Percentiles rank a stretch among this genome's conserved stretches.
These are phyloP conservation scores for Heterochromis multidens DNA, from an alignment of 2,113 vertebrate species.

Conservation along the genomic window DNA sequence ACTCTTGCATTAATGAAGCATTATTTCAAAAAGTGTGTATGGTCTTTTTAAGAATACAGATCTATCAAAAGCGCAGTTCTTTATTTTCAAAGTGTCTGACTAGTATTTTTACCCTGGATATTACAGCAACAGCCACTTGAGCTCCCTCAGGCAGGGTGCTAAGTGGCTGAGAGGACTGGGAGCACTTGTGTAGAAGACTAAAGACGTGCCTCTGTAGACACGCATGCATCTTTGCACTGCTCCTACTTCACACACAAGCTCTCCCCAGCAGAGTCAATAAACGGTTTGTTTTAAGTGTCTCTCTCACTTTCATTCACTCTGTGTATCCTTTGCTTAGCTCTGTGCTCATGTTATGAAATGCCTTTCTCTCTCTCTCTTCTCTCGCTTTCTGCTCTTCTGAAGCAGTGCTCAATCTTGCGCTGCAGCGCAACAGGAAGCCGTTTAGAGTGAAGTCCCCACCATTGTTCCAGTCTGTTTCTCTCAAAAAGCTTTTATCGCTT, in stretches of 20 bases:
- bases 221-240: constrained; percentile 46
- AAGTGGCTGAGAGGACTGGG: constrained; percentile 49
- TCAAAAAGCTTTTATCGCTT: constrained; percentile 64
- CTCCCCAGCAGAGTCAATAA: constrained; percentile 55
- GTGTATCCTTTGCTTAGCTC: constrained; percentile 30
- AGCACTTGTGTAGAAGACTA: constrained; percentile 43
- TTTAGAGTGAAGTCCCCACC: constrained; percentile 55
- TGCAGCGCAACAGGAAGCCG: constrained; percentile 68
- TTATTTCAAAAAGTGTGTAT: not conserved
- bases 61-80: not conserved
- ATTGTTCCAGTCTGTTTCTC: constrained; percentile 68
- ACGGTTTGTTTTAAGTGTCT: constrained; percentile 61
- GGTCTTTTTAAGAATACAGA: not conserved
- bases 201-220: constrained; percentile 50
- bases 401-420: constrained; percentile 54
- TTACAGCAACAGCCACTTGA: constrained; percentile 38
- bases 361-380: not conserved
- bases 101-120: constrained; percentile 48
- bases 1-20: not conserved
- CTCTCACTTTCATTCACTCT: constrained; percentile 52
- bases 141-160: constrained; percentile 42
- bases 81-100: constrained; percentile 13
- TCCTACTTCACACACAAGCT: constrained; percentile 47
- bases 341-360: constrained; percentile 32
- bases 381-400: constrained; percentile 27